A percentile compares a stretch with the other conserved stretches of the same genome.
Evolutionary conservation across 1,140 invertebrate genomes (phyloP).

Genomic region (Babylonia areolata): DNA sequence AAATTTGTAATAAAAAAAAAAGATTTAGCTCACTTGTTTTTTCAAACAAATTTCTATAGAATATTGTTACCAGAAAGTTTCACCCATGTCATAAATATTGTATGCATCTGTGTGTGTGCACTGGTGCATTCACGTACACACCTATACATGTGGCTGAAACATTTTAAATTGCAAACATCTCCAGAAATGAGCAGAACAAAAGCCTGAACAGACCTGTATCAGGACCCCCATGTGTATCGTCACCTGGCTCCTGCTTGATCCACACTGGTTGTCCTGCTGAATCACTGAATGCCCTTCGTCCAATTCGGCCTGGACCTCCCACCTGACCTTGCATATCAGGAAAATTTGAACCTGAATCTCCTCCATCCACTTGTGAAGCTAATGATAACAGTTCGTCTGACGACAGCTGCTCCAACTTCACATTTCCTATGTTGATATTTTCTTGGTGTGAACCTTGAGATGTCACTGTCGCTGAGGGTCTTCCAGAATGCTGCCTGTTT

Average conservation of each 20-base stretch:
- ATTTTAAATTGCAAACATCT: too few relatives aligned
- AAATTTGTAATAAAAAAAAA: too few relatives aligned
- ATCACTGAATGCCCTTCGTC: background rate
- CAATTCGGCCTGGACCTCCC: background rate
- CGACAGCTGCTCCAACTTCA: constrained; percentile 25
- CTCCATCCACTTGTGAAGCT: constrained; percentile 25
- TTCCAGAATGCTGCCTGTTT: background rate
- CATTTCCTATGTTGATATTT: background rate
- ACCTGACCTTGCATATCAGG: background rate
- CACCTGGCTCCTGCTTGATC: constrained; percentile 20
- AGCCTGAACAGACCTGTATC: background rate
- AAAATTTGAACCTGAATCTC: background rate
- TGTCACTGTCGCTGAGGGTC: constrained; percentile 9
- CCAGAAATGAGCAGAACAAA: background rate
- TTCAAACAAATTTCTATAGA: too few relatives aligned
- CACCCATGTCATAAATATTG: too few relatives aligned
- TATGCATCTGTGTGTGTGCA: too few relatives aligned
- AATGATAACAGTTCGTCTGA: constrained; percentile 28
- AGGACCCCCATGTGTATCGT: constrained; percentile 7
- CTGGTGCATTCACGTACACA: too few relatives aligned
- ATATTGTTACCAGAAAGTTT: too few relatives aligned
- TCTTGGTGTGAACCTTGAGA: background rate
- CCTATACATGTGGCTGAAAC: too few relatives aligned
- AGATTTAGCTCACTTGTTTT: too few relatives aligned
- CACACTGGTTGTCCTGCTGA: constrained; percentile 13